Evolutionary conservation across 2,888 invertebrate genomes (phyloP), one percentile per base, ranked within the genome.

Genomic region (Operophtera brumata): DNA sequence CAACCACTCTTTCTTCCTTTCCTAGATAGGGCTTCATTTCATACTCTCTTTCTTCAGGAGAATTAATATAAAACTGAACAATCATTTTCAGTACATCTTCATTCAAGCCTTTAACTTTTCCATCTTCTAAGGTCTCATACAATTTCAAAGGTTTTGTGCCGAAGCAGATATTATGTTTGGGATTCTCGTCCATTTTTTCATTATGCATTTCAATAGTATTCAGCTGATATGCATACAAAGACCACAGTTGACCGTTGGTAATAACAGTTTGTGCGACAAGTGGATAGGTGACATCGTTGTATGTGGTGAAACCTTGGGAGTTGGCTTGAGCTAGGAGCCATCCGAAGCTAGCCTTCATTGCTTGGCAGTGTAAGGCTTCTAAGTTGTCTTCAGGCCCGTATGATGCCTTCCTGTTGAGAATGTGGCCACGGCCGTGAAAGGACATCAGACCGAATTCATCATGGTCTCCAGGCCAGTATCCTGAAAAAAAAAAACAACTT

Each of bases 201-300:
- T 92, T 86, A 69, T 95, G 93, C 65, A 96, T 81, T 10, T 92
- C 73, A 32, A 93, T 91, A 0, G 97, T 98, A 78, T 99, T 99
- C 53, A 99, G 83, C 80, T 99, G 99, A 77, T 98, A 99, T 10
- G 94, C 92, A 74, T 94, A 96, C 64, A 99, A 95, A 0, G 95
- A 95, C 94, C 96, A 97, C 3, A 92, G 77, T 63, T 95, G 93
- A 0, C 99, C 99, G 84, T 99, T 95, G 0, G 97, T 96, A 35
- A 98, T 91, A 10, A 97, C 89, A 11, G 95, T 94, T 91, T 99
- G 99, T 3, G 96, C 95, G 0, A 94, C 93, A 51, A 99, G 80
- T 0, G 99, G 99, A 78, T 98, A 97, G 0, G 96, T 97, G 12
- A 98, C 69, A 64, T 99, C 99, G 67, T 96, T 95, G 76, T 92